These are phyloP conservation scores for Poecilia picta DNA, from an alignment of 2,797 vertebrate genomes.

Conservation along the genomic window DNA sequence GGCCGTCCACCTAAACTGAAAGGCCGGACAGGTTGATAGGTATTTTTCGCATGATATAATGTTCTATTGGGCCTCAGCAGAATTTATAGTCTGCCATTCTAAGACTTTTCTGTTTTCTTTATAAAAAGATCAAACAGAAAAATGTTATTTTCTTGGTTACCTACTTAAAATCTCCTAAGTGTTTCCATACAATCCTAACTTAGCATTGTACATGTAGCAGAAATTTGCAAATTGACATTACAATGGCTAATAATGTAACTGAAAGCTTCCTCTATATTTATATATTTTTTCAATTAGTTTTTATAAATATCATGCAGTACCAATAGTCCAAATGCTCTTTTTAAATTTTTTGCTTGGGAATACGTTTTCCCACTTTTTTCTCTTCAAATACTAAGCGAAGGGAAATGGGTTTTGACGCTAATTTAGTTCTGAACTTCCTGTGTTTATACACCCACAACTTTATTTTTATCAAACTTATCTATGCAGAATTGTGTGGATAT, in stretches of 20 bases:
- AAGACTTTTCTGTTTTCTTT: not conserved
- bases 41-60: not conserved
- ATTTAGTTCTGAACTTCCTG: not conserved
- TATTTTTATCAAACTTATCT: not conserved
- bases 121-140: not conserved
- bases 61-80: not conserved
- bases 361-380: not conserved
- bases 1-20: not conserved
- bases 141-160: not conserved
- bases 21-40: not conserved
- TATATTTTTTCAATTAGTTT: not conserved
- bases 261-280: not conserved
- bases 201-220: not conserved
- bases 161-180: not conserved
- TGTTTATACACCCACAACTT: not conserved
- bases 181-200: not conserved
- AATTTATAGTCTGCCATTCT: not conserved
- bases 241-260: not conserved
- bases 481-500: not conserved
- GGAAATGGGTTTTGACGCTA: not conserved
- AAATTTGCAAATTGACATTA: not conserved
- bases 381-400: not conserved
- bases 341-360: not conserved
- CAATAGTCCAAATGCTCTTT: too few species aligned
- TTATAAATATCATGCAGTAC: not conserved